phyloP scores from a whole-genome alignment of 2,113 vertebrate genomes.

The Smithornis capensis region DNA sequence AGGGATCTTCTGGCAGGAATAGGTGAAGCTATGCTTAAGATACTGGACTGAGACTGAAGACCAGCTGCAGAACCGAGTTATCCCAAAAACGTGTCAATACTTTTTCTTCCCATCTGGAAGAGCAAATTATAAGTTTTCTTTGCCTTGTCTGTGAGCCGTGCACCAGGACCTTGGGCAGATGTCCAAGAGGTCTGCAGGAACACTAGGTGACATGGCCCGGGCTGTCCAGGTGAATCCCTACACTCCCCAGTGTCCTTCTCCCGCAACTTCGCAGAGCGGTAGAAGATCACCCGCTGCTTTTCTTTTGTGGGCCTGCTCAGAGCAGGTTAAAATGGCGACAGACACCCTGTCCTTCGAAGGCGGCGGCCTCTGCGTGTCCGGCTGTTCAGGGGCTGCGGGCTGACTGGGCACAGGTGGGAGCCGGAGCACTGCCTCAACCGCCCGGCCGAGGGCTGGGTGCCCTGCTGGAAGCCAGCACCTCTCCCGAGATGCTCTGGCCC shows the following conservation, averaged over 20 bases:
- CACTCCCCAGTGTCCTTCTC: background rate
- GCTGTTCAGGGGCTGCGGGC: background rate
- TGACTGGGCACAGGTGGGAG: background rate
- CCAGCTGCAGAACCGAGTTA: background rate
- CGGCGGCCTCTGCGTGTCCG: background rate
- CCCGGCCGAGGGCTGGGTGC: background rate
- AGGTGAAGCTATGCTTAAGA: background rate
- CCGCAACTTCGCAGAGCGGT: background rate
- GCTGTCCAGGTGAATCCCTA: background rate
- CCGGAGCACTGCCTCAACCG: background rate
- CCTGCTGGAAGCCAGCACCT: background rate
- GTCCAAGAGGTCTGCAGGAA: background rate
- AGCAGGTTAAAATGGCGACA: background rate
- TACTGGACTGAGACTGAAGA: background rate
- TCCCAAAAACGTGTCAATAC: background rate
- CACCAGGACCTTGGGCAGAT: rapidly evolving
- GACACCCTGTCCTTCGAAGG: background rate
- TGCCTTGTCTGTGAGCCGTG: background rate
- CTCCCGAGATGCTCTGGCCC: too few relatives aligned
- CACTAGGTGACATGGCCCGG: background rate
- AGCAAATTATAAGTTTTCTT: background rate
- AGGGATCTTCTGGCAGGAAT: background rate
- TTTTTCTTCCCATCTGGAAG: background rate
- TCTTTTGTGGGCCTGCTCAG: background rate
- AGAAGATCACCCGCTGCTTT: background rate